A percentile compares a stretch with the other conserved stretches of the same genome.
Conservation (phyloP, 2,113 vertebrate species). For the Ptychochromis oligacanthus region DNA sequence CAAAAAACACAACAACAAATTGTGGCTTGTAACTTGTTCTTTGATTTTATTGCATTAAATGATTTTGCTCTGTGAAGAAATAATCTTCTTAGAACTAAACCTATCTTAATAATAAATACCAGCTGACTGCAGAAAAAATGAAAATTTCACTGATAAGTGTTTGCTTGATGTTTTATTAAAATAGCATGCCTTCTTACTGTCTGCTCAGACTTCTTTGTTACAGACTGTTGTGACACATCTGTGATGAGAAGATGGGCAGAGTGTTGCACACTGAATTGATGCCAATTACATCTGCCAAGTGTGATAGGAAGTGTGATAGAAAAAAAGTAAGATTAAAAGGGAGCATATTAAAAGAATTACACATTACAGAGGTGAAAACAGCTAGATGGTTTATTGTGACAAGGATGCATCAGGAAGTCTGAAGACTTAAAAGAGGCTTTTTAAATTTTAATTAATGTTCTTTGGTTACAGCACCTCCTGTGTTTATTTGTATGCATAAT, state of each 20-base stretch:
- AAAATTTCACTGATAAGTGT: background rate
- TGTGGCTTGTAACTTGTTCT: background rate
- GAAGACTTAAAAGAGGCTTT: background rate
- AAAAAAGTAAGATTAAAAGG: background rate
- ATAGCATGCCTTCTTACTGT: background rate
- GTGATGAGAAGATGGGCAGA: constrained; percentile 22
- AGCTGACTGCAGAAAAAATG: background rate
- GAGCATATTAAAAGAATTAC: background rate
- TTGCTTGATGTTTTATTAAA: background rate
- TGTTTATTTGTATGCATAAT: background rate
- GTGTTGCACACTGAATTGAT: constrained; percentile 12
- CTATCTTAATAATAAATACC: background rate
- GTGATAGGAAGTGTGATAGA: background rate
- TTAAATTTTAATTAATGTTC: background rate
- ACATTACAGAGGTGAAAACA: background rate
- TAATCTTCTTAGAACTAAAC: background rate
- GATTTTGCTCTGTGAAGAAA: background rate
- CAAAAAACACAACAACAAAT: background rate
- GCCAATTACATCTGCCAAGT: constrained; percentile 24
- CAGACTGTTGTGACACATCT: constrained; percentile 20
- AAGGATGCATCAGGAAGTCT: background rate
- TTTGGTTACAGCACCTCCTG: background rate
- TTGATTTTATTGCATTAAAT: background rate
- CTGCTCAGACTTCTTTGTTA: background rate
- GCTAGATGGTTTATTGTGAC: background rate